A percentile compares a stretch with the other conserved stretches of the same genome.
phyloP scores from a whole-genome alignment of 2,888 invertebrate species.

The Choristoneura rosaceana region DNA sequence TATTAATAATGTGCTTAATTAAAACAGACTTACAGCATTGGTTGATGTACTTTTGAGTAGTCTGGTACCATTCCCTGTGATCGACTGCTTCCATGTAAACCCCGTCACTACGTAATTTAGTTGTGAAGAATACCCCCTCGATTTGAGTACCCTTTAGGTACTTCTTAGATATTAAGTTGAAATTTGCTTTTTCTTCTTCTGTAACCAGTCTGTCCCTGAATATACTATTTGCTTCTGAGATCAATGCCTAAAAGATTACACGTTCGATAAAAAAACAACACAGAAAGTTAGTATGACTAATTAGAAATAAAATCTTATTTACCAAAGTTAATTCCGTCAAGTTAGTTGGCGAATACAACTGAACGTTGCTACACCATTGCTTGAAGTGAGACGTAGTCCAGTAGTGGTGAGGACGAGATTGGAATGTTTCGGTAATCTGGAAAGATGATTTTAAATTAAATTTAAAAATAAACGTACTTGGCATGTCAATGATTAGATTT shows the following conservation, averaged over 20 bases:
- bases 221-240: slow-evolving; percentile 90
- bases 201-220: slow-evolving; percentile 91
- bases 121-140: slow-evolving; percentile 61
- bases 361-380: slow-evolving; percentile 88
- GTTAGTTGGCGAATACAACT: slow-evolving; percentile 83
- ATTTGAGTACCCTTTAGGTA: slow-evolving; percentile 60
- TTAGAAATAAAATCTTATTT: background rate
- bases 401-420: slow-evolving; percentile 86
- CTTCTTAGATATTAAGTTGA: slow-evolving; percentile 86
- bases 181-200: slow-evolving; percentile 87
- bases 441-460: slow-evolving; percentile 18
- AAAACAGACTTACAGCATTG: slow-evolving; percentile 85
- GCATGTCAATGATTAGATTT: background rate
- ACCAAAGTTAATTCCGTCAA: slow-evolving; percentile 53
- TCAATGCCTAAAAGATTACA: slow-evolving; percentile 84
- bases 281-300: background rate
- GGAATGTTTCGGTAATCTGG: slow-evolving; percentile 69
- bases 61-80: slow-evolving; percentile 87
- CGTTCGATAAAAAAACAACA: background rate
- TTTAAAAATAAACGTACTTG: too few species aligned
- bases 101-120: slow-evolving; percentile 66
- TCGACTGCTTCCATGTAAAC: slow-evolving; percentile 74
- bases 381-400: slow-evolving; percentile 92
- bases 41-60: slow-evolving; percentile 86
- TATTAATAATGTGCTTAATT: too few species aligned